A percentile compares a stretch with the other conserved stretches of the same genome.
Conservation (phyloP, 2,113 vertebrate genomes). For the Butorides virescens region DNA sequence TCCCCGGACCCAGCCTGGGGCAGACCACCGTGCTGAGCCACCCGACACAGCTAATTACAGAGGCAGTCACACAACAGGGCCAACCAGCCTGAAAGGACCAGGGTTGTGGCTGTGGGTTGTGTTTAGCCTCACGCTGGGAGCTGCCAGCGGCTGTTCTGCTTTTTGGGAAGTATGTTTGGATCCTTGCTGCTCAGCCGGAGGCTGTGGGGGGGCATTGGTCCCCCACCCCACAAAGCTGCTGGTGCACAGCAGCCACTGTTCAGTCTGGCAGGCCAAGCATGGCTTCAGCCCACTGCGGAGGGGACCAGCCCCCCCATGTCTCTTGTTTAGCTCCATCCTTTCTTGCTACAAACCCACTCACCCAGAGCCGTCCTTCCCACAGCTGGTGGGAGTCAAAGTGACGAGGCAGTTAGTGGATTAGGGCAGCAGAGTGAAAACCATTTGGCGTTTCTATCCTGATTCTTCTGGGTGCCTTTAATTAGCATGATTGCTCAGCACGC, state of each 20-base stretch:
- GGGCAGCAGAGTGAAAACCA: constrained; percentile 63
- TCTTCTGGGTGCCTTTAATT: constrained; percentile 75
- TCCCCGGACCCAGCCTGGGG: neutral
- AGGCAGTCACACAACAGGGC: neutral
- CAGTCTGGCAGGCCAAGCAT: neutral
- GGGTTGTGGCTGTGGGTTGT: neutral
- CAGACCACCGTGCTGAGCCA: neutral
- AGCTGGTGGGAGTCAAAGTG: constrained; percentile 50
- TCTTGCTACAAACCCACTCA: neutral
- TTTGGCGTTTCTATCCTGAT: constrained; percentile 61
- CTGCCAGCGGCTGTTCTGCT: neutral
- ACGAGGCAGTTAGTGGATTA: constrained; percentile 48
- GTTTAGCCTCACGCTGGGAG: neutral
- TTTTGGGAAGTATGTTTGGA: neutral
- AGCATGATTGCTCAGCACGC: constrained; percentile 48
- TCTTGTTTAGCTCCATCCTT: constrained; percentile 3
- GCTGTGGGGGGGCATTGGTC: neutral
- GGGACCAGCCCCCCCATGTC: neutral
- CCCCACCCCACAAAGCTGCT: neutral
- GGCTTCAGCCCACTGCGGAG: neutral
- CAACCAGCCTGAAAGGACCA: fast-evolving
- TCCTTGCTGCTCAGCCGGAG: neutral
- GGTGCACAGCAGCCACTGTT: neutral
- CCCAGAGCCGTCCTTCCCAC: neutral
- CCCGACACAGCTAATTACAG: neutral